Evolutionary conservation across 2,113 vertebrate species (phyloP).

Genomic region (Eonycteris spelaea): DNA sequence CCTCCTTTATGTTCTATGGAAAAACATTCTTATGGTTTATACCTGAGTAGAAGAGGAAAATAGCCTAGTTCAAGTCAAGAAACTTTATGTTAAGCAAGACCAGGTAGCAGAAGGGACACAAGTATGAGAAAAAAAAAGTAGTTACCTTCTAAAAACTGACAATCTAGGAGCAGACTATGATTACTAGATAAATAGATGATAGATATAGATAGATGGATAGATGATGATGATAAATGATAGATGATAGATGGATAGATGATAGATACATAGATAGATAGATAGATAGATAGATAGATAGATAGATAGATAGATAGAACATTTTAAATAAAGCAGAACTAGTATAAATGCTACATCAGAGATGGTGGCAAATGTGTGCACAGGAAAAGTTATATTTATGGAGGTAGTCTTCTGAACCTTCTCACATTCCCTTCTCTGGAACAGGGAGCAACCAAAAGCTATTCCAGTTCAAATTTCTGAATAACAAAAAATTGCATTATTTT

Average conservation of each 20-base stretch:
- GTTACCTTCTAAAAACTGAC: background rate
- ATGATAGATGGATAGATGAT: background rate
- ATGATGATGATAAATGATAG: too few relatives aligned
- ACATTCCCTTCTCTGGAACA: background rate
- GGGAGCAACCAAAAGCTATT: background rate
- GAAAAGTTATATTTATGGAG: background rate
- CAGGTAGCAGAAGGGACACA: background rate
- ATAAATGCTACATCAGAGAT: background rate
- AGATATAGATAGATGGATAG: background rate
- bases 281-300: too few relatives aligned
- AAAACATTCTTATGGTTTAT: background rate
- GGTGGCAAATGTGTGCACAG: background rate
- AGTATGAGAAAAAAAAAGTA: background rate
- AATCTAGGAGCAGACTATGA: background rate
- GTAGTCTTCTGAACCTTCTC: background rate
- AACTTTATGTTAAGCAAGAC: background rate
- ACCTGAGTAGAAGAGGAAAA: background rate
- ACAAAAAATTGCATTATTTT: background rate
- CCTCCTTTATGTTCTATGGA: background rate
- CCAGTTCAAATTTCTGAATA: conserved; percentile 3
- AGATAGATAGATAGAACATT: background rate
- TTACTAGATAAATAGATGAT: background rate
- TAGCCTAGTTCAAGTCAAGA: background rate
- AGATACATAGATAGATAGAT: background rate
- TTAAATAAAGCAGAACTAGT: background rate